Conservation (phyloP, 2,797 vertebrate species). For the Gymnothorax javanicus region DNA sequence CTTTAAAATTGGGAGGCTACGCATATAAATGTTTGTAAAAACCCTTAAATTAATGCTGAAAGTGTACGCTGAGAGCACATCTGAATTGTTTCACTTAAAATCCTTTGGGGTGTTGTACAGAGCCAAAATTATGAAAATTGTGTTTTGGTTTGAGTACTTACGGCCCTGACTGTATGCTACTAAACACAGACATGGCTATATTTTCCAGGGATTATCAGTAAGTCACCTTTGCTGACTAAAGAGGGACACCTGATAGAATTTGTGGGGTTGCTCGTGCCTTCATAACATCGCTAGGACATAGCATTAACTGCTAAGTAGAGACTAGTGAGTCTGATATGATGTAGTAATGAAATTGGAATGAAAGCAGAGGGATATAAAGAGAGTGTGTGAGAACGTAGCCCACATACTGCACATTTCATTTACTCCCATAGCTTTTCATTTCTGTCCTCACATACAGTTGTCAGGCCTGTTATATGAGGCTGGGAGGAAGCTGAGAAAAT, state of each 20-base stretch:
- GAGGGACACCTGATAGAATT: not conserved
- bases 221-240: conserved; percentile 6
- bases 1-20: too few species aligned
- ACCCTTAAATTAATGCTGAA: too few species aligned
- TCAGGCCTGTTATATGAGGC: conserved; percentile 29
- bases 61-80: too few species aligned
- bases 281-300: conserved; percentile 65
- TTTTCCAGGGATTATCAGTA: not conserved
- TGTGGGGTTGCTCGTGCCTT: conserved; percentile 59
- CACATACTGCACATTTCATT: conserved; percentile 39
- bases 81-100: too few species aligned
- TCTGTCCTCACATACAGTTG: conserved; percentile 22
- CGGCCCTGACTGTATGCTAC: too few species aligned
- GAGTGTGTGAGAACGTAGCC: conserved; percentile 41
- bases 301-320: conserved; percentile 58
- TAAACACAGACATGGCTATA: not conserved
- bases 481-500: conserved; percentile 36
- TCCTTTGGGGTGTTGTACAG: not conserved
- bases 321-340: conserved; percentile 56
- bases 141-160: too few species aligned
- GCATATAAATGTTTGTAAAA: too few species aligned
- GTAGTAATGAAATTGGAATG: conserved; percentile 46
- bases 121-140: too few species aligned
- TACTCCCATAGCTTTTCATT: conserved; percentile 32
- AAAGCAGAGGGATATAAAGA: conserved; percentile 30